Evolutionary conservation across 2,797 vertebrate genomes (phyloP).

Genomic region (Enteromius radiatus): DNA sequence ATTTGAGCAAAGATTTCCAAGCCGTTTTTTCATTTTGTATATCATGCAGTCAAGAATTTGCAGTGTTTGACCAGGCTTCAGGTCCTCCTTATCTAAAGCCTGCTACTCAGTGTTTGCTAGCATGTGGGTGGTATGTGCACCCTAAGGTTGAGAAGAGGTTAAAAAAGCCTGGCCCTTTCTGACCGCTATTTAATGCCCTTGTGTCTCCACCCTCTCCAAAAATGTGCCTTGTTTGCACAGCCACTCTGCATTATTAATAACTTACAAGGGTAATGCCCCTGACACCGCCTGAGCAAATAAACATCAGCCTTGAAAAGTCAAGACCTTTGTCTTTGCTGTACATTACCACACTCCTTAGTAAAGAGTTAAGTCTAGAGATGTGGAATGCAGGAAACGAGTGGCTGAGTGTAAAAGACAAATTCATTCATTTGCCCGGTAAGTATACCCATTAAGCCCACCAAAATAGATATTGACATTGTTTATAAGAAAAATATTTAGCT

Average conservation of each 20-base stretch:
- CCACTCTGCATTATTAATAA: slow-evolving; percentile 62
- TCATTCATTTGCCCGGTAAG: not conserved
- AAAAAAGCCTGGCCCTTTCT: slow-evolving; percentile 55
- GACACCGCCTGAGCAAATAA: slow-evolving; percentile 66
- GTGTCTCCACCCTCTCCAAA: slow-evolving; percentile 50
- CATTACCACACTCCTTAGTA: slow-evolving; percentile 43
- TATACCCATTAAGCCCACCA: no score
- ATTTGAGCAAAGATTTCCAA: not conserved
- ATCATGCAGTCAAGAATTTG: not conserved
- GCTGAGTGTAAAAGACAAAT: not conserved
- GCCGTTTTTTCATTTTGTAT: not conserved
- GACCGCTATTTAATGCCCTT: slow-evolving; percentile 45
- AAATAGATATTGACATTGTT: no score
- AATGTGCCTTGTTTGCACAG: slow-evolving; percentile 62
- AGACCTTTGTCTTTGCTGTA: slow-evolving; percentile 50
- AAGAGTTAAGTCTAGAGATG: slow-evolving; percentile 57
- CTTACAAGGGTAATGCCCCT: slow-evolving; percentile 55
- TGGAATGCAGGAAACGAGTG: not conserved
- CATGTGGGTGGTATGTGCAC: slow-evolving; percentile 49
- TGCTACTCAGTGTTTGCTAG: slow-evolving; percentile 27
- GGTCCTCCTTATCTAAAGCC: not conserved
- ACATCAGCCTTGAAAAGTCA: slow-evolving; percentile 58
- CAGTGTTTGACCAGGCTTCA: not conserved
- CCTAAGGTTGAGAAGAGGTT: slow-evolving; percentile 50
- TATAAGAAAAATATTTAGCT: no score